phyloP scores from a whole-genome alignment of 2,113 vertebrate species.

The Gymnarchus niloticus region DNA sequence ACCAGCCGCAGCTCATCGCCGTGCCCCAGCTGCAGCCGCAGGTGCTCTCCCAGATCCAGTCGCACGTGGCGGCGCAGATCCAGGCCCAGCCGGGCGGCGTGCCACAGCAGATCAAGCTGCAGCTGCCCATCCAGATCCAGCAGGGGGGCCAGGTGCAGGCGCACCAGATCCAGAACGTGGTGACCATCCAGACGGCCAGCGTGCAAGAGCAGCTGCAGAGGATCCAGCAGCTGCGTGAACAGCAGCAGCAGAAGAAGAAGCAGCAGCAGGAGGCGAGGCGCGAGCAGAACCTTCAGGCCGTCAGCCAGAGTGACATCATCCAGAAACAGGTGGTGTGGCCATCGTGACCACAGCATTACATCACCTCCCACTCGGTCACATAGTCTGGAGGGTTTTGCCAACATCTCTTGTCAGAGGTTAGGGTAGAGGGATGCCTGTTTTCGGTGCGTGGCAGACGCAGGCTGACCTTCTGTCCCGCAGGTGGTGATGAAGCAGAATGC shows the following conservation, averaged over 20 bases:
- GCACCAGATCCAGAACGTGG: constrained; percentile 86
- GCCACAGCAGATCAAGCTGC: constrained; percentile 83
- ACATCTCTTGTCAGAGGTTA: background rate
- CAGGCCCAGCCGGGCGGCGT: constrained; percentile 73
- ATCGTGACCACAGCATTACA: constrained; percentile 8
- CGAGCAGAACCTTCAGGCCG: constrained; percentile 77
- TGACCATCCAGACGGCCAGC: constrained; percentile 83
- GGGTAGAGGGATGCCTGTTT: background rate
- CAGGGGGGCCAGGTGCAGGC: constrained; percentile 68
- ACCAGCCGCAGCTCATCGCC: constrained; percentile 73
- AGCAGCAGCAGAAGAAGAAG: constrained; percentile 87
- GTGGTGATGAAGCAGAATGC: constrained; percentile 97
- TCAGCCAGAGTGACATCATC: constrained; percentile 83
- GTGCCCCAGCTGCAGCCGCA: constrained; percentile 81
- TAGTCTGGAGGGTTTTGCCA: background rate
- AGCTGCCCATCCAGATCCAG: constrained; percentile 83
- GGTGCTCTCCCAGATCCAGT: constrained; percentile 80
- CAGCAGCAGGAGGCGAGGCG: constrained; percentile 81
- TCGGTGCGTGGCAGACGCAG: background rate
- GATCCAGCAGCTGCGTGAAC: constrained; percentile 89
- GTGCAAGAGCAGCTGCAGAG: constrained; percentile 89
- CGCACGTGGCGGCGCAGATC: constrained; percentile 62
- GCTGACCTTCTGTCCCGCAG: constrained; percentile 47
- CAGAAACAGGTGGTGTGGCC: constrained; percentile 80
- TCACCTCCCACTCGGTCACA: background rate